Conservation (phyloP, 2,888 invertebrate genomes). For the Agrotis clavis region DNA sequence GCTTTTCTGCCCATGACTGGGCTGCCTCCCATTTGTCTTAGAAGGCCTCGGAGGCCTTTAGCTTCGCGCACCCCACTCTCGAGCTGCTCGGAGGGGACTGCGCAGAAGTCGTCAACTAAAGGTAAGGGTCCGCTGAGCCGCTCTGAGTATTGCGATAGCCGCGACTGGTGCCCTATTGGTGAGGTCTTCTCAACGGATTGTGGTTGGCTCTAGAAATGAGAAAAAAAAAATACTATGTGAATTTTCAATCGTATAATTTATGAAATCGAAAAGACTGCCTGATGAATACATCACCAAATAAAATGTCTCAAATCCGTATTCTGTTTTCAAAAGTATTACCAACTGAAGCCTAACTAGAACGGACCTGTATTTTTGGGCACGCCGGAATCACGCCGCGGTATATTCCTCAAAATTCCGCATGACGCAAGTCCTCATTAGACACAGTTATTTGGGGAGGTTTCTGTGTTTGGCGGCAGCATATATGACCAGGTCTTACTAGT, state of each 20-base stretch:
- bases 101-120: conserved; percentile 97
- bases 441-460: too few species aligned
- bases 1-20: conserved; percentile 95
- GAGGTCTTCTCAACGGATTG: conserved; percentile 83
- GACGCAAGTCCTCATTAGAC: too few species aligned
- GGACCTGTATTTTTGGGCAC: too few species aligned
- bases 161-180: conserved; percentile 92
- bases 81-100: conserved; percentile 95
- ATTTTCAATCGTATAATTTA: too few species aligned
- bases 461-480: too few species aligned
- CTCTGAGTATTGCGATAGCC: conserved; percentile 92
- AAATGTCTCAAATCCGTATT: neutral
- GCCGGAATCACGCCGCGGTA: too few species aligned
- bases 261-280: neutral
- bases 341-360: too few species aligned
- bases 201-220: conserved; percentile 67
- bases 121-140: conserved; percentile 93
- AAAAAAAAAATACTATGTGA: too few species aligned
- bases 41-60: conserved; percentile 94
- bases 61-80: conserved; percentile 93
- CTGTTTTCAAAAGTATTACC: too few species aligned
- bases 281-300: neutral
- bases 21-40: conserved; percentile 96
- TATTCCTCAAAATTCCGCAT: too few species aligned
- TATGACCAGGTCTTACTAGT: too few species aligned